These are phyloP conservation scores for Falcunculus frontatus DNA, from an alignment of 2,113 vertebrate genomes.

Conservation along the genomic window DNA sequence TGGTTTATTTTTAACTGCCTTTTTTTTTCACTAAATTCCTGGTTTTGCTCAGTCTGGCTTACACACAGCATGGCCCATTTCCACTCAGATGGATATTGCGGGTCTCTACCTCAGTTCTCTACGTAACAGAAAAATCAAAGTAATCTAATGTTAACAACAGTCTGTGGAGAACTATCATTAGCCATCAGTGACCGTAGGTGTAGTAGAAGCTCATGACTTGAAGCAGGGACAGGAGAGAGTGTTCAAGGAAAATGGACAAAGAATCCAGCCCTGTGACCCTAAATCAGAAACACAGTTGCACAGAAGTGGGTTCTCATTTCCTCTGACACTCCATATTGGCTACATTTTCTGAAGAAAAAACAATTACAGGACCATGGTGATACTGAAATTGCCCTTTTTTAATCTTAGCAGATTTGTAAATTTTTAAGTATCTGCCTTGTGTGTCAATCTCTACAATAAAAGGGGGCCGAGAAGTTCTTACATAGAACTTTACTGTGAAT, in stretches of 20 bases:
- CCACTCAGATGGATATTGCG: background rate
- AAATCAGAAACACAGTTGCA: background rate
- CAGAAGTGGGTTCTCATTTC: background rate
- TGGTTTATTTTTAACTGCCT: background rate
- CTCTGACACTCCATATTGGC: background rate
- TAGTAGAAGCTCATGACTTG: background rate
- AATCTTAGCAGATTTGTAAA: background rate
- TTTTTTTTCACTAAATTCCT: background rate
- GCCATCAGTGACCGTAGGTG: background rate
- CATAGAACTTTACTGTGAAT: background rate
- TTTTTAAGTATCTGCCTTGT: background rate
- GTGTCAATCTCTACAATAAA: background rate
- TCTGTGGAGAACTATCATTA: background rate
- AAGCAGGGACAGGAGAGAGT: background rate
- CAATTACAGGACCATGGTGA: background rate
- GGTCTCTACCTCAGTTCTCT: background rate
- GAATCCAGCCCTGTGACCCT: background rate
- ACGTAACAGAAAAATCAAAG: background rate
- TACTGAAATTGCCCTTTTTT: background rate
- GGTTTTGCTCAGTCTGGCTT: background rate
- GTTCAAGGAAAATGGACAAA: background rate
- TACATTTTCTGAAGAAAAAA: background rate
- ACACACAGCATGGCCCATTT: background rate
- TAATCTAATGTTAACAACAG: background rate
- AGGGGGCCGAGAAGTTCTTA: background rate